A percentile compares a stretch with the other conserved stretches of the same genome.
Evolutionary conservation across 2,113 vertebrate genomes (phyloP).

Genomic region (Tenrec ecaudatus): DNA sequence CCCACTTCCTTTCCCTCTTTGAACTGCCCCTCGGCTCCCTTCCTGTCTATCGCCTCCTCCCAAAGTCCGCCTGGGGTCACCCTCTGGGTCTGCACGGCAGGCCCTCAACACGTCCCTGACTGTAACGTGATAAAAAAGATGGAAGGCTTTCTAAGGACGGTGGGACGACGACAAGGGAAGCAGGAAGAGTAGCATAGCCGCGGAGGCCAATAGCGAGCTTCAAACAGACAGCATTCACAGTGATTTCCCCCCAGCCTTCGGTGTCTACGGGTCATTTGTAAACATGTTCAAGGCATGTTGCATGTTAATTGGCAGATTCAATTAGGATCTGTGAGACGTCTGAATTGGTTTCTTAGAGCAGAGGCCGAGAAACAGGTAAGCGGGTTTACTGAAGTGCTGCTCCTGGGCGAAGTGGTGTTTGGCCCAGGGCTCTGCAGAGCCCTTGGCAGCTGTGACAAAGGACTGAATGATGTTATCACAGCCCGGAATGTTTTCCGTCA

Average conservation of each 20-base stretch:
- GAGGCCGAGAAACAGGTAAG: neutral
- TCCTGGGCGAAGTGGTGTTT: neutral
- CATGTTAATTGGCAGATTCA: constrained; percentile 6
- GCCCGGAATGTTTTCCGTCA: neutral
- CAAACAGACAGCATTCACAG: constrained; percentile 42
- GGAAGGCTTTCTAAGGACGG: constrained; percentile 39
- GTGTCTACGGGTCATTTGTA: neutral
- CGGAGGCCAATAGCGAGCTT: constrained; percentile 8
- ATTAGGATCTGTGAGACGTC: neutral
- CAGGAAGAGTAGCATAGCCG: neutral
- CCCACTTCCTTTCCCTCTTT: constrained; percentile 69
- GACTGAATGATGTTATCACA: neutral
- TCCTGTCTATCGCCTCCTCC: neutral
- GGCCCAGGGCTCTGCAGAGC: neutral
- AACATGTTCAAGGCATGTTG: neutral
- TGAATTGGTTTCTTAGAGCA: constrained; percentile 14
- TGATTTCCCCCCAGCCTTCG: neutral
- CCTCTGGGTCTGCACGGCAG: neutral
- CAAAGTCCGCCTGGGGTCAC: constrained; percentile 41
- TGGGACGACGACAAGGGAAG: neutral
- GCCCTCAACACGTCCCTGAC: neutral
- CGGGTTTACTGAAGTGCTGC: constrained; percentile 19
- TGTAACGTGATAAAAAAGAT: neutral
- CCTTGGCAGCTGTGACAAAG: constrained; percentile 18
- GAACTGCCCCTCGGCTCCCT: constrained; percentile 46